These are phyloP conservation scores for Aelia acuminata DNA, from an alignment of 2,888 invertebrate species.

Conservation along the genomic window DNA sequence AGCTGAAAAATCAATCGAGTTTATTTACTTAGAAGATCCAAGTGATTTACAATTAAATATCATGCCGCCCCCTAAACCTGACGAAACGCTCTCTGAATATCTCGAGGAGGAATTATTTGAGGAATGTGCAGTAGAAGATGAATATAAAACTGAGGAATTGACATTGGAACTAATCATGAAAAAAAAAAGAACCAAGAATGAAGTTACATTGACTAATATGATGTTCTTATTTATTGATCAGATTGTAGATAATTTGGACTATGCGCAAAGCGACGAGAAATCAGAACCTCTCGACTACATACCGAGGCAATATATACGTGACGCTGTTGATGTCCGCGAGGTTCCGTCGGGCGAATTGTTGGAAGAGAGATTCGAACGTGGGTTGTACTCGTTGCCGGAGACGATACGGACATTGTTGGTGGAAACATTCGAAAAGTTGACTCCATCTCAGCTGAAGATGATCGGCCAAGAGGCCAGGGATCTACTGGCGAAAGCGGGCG, in stretches of 20 bases:
- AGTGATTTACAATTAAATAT: neutral
- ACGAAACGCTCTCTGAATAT: constrained; percentile 47
- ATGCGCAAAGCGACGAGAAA: neutral
- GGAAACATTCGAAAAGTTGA: neutral
- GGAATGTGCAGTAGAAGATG: neutral
- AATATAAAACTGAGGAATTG: neutral
- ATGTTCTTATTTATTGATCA: neutral
- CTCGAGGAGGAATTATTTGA: constrained; percentile 55
- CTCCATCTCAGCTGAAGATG: constrained; percentile 49
- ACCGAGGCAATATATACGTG: constrained; percentile 12
- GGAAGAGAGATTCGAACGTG: constrained; percentile 48
- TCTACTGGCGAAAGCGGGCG: constrained; percentile 7
- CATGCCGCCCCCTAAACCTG: neutral
- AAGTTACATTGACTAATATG: neutral
- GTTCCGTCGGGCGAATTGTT: constrained; percentile 52
- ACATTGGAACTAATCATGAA: constrained; percentile 16
- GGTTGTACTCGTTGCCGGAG: constrained; percentile 59
- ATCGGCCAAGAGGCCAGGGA: neutral
- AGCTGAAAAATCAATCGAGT: neutral
- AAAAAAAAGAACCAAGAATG: neutral
- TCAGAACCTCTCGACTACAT: neutral
- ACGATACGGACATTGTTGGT: constrained; percentile 6
- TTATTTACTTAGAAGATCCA: neutral
- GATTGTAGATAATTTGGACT: constrained; percentile 53
- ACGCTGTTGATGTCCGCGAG: constrained; percentile 60